phyloP scores from a whole-genome alignment of 2,888 invertebrate species.

The Leucoptera coffeella region DNA sequence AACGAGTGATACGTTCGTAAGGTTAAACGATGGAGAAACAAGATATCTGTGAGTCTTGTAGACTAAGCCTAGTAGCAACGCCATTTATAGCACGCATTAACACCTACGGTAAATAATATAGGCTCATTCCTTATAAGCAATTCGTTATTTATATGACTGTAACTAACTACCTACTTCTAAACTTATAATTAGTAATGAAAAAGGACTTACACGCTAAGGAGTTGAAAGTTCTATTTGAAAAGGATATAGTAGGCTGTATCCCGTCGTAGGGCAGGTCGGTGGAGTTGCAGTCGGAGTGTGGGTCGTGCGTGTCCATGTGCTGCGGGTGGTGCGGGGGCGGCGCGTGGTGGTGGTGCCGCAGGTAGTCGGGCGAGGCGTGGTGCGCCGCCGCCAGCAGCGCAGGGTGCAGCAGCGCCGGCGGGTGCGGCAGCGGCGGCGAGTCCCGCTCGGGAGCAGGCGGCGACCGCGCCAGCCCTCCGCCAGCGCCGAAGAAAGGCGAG shows the following conservation, averaged over 20 bases:
- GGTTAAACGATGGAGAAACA: conserved; percentile 52
- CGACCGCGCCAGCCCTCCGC: conserved; percentile 40
- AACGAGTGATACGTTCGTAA: conserved; percentile 38
- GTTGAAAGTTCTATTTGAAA: conserved; percentile 54
- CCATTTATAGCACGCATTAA: not conserved
- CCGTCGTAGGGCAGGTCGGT: conserved; percentile 88
- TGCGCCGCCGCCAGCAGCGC: conserved; percentile 78
- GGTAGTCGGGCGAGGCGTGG: conserved; percentile 78
- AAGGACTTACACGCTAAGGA: no score
- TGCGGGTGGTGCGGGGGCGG: conserved; percentile 68
- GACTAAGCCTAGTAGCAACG: not conserved
- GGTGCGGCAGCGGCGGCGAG: conserved; percentile 79
- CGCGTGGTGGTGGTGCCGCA: conserved; percentile 71
- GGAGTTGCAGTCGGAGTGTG: conserved; percentile 86
- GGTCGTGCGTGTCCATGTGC: conserved; percentile 80
- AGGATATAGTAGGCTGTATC: conserved; percentile 94
- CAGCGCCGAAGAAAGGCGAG: conserved; percentile 78
- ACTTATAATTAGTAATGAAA: no score
- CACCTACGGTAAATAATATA: no score
- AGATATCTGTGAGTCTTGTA: conserved; percentile 35
- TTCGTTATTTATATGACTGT: no score
- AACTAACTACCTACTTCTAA: no score
- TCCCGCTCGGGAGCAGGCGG: conserved; percentile 67
- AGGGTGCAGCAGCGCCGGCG: conserved; percentile 79
- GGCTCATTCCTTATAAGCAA: no score